Conservation (phyloP, 2,797 vertebrate genomes). For the Paguma larvata region DNA sequence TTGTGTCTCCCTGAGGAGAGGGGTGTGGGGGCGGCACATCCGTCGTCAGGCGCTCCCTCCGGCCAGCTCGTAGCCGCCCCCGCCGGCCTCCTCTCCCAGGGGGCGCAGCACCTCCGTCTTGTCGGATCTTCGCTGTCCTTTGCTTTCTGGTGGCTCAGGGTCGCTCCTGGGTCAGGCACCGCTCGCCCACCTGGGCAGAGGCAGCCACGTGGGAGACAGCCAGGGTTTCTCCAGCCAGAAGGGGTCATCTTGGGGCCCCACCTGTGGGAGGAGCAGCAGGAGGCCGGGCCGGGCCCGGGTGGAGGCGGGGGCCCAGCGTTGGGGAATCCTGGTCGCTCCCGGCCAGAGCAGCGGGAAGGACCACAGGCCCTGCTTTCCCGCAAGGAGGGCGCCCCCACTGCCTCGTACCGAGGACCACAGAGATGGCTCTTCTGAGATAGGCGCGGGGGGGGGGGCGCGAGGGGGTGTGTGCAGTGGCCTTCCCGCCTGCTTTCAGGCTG, state of each 20-base stretch:
- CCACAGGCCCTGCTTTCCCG: rapidly evolving
- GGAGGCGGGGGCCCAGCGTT: too few relatives aligned
- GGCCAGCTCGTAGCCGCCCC: background rate
- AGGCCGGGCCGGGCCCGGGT: background rate
- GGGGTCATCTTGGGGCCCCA: background rate
- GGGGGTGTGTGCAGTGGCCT: rapidly evolving
- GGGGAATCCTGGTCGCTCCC: background rate
- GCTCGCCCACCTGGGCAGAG: background rate
- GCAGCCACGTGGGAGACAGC: rapidly evolving
- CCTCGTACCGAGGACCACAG: background rate
- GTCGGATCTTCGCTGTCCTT: background rate
- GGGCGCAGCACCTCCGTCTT: rapidly evolving
- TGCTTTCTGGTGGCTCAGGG: background rate
- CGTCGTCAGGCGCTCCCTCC: rapidly evolving
- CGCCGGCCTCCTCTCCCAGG: rapidly evolving
- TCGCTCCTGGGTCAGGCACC: background rate
- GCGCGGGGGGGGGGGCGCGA: too few relatives aligned
- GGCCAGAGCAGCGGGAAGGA: background rate
- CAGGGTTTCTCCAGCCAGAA: background rate
- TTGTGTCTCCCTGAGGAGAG: background rate
- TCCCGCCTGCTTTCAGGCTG: background rate
- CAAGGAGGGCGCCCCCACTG: background rate
- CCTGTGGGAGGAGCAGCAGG: background rate
- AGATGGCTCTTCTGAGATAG: too few relatives aligned
- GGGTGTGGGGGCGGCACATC: background rate